Conservation (phyloP, 2,888 invertebrate species). For the Metacarcinus magister region DNA sequence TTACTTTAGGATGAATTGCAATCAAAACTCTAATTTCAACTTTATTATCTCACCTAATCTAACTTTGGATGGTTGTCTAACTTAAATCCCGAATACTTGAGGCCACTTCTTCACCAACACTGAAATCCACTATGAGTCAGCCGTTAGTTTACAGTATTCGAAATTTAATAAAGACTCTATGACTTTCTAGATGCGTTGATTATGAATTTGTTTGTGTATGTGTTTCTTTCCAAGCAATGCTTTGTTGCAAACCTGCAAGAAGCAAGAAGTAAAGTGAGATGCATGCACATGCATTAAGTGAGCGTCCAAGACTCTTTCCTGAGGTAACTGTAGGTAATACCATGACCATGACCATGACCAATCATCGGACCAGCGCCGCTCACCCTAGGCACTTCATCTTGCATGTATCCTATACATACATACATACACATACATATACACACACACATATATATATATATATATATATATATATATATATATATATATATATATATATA, state of each 20-base stretch:
- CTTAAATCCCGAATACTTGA: slow-evolving; percentile 76
- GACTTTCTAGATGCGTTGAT: slow-evolving; percentile 78
- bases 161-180: slow-evolving; percentile 77
- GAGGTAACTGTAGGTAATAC: background rate
- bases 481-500: slow-evolving; percentile 44
- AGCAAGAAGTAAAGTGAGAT: slow-evolving; percentile 60
- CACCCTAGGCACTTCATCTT: background rate
- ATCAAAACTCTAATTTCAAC: background rate
- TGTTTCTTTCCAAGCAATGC: slow-evolving; percentile 78
- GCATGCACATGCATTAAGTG: slow-evolving; percentile 70
- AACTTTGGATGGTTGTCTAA: slow-evolving; percentile 74
- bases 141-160: slow-evolving; percentile 62
- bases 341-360: background rate
- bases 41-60: slow-evolving; percentile 62
- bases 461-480: background rate
- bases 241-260: slow-evolving; percentile 69
- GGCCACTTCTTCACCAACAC: background rate
- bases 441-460: slow-evolving; percentile 55
- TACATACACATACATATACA: slow-evolving; percentile 58
- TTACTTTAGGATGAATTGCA: slow-evolving; percentile 28
- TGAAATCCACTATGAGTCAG: slow-evolving; percentile 3
- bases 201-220: slow-evolving; percentile 78
- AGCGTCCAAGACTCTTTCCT: slow-evolving; percentile 64
- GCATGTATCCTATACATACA: slow-evolving; percentile 50
- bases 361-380: background rate